Conservation (phyloP, 2,797 vertebrate genomes). For the Rhinatrema bivittatum region DNA sequence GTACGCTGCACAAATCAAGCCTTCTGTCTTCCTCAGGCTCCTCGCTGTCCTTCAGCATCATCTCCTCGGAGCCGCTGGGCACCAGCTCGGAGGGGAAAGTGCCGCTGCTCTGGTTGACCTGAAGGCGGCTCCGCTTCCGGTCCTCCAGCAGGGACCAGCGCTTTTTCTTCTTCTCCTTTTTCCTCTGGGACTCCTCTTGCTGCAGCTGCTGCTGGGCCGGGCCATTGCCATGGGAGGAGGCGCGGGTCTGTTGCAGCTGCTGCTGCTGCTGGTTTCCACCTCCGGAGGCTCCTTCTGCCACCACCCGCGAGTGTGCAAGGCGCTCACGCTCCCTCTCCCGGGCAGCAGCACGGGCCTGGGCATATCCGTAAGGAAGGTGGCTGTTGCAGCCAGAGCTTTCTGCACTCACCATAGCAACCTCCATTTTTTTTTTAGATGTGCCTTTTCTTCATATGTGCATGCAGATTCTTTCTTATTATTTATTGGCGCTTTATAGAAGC, state of each 20-base stretch:
- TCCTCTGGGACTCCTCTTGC: conserved; percentile 36
- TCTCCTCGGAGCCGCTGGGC: conserved; percentile 89
- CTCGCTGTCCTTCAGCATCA: conserved; percentile 81
- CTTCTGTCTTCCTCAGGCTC: conserved; percentile 58
- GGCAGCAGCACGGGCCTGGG: conserved; percentile 75
- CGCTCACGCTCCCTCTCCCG: conserved; percentile 80
- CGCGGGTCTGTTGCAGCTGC: conserved; percentile 57
- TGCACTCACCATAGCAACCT: conserved; percentile 96
- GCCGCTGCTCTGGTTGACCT: conserved; percentile 69
- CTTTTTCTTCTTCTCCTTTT: conserved; percentile 57
- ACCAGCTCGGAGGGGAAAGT: conserved; percentile 87
- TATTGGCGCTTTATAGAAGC: no score
- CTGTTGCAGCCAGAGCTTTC: conserved; percentile 90
- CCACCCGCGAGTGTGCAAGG: conserved; percentile 66
- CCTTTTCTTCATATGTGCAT: no score
- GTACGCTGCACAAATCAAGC: conserved; percentile 68
- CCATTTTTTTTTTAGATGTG: conserved; percentile 63
- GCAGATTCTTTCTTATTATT: no score
- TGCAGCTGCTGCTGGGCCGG: conserved; percentile 29
- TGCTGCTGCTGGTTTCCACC: conserved; percentile 51
- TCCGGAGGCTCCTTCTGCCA: conserved; percentile 60
- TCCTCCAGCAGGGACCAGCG: conserved; percentile 49
- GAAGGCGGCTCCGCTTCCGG: conserved; percentile 68
- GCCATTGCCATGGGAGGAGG: no score
- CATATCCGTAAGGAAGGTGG: conserved; percentile 91